phyloP scores from a whole-genome alignment of 2,888 invertebrate genomes.

The Ectemnius lituratus region DNA sequence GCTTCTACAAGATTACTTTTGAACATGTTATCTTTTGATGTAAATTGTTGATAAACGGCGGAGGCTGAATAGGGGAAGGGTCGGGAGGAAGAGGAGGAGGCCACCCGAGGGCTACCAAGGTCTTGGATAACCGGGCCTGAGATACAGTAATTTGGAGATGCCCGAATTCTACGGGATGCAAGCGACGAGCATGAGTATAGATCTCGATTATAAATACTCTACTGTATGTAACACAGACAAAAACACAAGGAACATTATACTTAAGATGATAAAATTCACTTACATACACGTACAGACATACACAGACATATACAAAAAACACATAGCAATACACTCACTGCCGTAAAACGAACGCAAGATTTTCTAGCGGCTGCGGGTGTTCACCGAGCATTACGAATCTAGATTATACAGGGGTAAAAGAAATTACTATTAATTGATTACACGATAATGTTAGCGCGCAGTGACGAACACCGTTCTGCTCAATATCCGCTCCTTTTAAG shows the following conservation, averaged over 20 bases:
- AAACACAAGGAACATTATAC: too few relatives aligned
- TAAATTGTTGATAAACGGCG: conserved; percentile 69
- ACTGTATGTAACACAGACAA: conserved; percentile 19
- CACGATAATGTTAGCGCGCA: conserved; percentile 58
- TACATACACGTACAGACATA: neutral
- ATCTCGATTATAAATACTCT: conserved; percentile 26
- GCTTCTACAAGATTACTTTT: conserved; percentile 64
- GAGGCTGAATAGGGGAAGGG: neutral
- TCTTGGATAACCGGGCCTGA: too few relatives aligned
- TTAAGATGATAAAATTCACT: neutral
- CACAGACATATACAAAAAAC: neutral
- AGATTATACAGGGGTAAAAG: conserved; percentile 55
- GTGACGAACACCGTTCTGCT: conserved; percentile 59
- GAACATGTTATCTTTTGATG: conserved; percentile 75
- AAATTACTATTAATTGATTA: conserved; percentile 48
- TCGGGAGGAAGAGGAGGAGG: neutral
- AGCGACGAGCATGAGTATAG: conserved; percentile 8
- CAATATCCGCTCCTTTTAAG: conserved; percentile 63
- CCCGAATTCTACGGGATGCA: neutral
- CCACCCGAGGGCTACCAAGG: conserved; percentile 7
- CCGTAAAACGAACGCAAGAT: conserved; percentile 10
- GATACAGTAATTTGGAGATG: too few relatives aligned
- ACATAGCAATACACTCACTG: conserved; percentile 22
- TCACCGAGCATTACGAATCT: conserved; percentile 53
- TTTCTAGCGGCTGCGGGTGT: too few relatives aligned